Conservation (phyloP, 2,113 vertebrate genomes). For the Cepphus grylle region DNA sequence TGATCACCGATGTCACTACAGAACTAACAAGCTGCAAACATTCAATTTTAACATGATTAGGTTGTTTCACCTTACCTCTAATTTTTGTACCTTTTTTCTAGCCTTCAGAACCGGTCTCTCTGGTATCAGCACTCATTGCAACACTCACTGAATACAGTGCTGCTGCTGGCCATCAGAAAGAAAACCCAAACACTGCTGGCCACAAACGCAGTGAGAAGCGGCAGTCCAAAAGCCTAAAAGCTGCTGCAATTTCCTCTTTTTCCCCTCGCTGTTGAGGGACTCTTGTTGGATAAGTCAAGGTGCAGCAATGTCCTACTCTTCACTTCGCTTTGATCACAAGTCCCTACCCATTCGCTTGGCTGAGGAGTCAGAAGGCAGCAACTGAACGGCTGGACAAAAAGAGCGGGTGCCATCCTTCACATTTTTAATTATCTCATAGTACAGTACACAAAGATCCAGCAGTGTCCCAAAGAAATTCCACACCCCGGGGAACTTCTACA, state of each 20-base stretch:
- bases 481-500: neutral
- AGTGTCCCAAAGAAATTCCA: neutral
- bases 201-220: neutral
- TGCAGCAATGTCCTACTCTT: neutral
- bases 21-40: constrained; percentile 20
- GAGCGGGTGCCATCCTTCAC: neutral
- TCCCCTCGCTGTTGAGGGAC: neutral
- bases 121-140: neutral
- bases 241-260: neutral
- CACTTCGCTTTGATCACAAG: neutral
- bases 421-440: neutral
- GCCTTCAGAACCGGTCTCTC: neutral
- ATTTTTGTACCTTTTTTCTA: neutral
- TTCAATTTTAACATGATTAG: neutral
- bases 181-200: neutral
- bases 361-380: neutral
- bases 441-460: neutral
- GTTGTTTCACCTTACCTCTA: neutral
- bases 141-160: neutral
- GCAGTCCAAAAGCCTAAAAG: neutral
- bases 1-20: neutral
- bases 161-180: neutral
- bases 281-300: neutral
- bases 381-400: neutral
- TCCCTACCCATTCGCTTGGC: neutral